Evolutionary conservation across 2,797 vertebrate species (phyloP).

Genomic region (Apodemus agrarius): DNA sequence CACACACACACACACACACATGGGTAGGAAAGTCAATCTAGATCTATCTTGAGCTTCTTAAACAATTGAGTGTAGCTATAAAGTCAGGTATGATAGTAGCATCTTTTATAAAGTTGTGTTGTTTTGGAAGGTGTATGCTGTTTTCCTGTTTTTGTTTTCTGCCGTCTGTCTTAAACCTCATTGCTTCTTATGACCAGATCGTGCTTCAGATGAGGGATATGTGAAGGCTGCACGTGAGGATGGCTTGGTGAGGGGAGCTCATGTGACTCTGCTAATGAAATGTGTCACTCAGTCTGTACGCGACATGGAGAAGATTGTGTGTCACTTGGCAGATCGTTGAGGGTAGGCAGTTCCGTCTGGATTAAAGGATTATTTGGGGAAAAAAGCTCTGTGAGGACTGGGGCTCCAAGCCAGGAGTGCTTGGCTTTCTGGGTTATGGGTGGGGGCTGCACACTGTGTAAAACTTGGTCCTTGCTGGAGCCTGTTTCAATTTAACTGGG

Average conservation of each 20-base stretch:
- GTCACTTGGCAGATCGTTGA: constrained; percentile 66
- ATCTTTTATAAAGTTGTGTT: neutral
- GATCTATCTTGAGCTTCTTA: neutral
- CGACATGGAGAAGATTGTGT: constrained; percentile 21
- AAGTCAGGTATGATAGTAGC: neutral
- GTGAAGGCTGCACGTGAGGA: constrained; percentile 1
- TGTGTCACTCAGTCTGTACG: constrained; percentile 51
- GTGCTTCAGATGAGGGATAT: neutral
- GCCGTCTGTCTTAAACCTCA: constrained; percentile 23
- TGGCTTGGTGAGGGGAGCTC: neutral
- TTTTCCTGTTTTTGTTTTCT: neutral
- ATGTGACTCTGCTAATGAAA: constrained; percentile 52
- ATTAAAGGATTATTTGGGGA: constrained; percentile 37
- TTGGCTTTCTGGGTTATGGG: constrained; percentile 25
- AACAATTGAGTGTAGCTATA: neutral
- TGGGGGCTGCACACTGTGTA: neutral
- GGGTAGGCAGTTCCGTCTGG: constrained; percentile 67
- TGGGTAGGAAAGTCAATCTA: neutral
- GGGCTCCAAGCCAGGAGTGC: neutral
- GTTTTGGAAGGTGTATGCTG: neutral
- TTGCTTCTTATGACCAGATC: neutral
- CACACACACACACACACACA: no score
- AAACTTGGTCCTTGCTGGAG: neutral
- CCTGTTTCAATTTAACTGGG: neutral
- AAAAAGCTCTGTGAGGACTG: neutral